Base-by-base conservation (phyloP, 2,888 invertebrate genomes). In the Drosophila nr. fundita region DNA sequence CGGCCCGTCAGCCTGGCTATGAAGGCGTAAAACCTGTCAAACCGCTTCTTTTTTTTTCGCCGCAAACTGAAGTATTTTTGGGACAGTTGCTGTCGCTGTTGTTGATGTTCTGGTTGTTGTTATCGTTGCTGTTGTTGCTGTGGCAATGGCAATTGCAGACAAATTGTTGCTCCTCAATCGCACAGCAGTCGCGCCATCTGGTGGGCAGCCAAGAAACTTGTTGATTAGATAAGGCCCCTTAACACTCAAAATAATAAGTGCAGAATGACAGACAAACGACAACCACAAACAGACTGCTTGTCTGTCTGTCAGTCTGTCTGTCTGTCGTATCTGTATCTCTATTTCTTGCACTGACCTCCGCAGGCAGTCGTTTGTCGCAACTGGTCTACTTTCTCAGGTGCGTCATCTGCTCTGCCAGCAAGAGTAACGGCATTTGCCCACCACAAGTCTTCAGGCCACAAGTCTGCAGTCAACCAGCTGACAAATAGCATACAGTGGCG, bases 141-240 rank as follows among this genome's bases (percentile, higher is more conserved):
- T 73, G 73, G 70, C 78, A 65, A 62, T 78, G 78, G 75, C 76
- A 79, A 83, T 83, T 82, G 85, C 83, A 85, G 85, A 87, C 87
- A 85, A 87, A 87, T 82, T 85, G 87, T 87, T 87, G 87, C 87
- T 85, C 87, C 85, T 85, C 85, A 85, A 87, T 87, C 85, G 72
- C 64, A 57, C 84, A 82, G 82, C 86, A 78, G 83, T 81, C 69
- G 73, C 61, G 34, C 64, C 80, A 75, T 77, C 84, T 80, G 80
- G 49, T 62, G 52, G 74, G 55, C 64, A 68, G 75, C 76, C 74
- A 73, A 74, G 78, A 76, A 83, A 83, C 83, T 82, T 80, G 84
- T 84, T 87, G 82, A 87, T 84, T 84, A 84, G 84, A 84, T 82
- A 87, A 87, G 80, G 69, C 72, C 68, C 78, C 21, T 40, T 15